Evolutionary conservation across 1,140 invertebrate genomes (phyloP).

Genomic region (Lethocerus indicus): DNA sequence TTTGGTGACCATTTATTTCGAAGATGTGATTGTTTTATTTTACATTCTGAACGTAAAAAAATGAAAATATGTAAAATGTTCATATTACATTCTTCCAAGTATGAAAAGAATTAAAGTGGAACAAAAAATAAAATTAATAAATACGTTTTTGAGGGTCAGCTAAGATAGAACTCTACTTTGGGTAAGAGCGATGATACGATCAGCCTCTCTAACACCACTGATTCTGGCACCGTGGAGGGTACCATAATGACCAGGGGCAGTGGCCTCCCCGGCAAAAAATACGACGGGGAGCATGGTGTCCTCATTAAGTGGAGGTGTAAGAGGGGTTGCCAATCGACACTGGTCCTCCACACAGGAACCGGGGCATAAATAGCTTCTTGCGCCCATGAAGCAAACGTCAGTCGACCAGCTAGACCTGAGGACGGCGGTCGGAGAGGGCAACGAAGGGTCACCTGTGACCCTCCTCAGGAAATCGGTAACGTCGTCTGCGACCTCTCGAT

Average conservation of each 20-base stretch:
- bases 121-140: too few species aligned
- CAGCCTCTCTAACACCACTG: conserved; percentile 64
- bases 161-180: too few species aligned
- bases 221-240: conserved; percentile 67
- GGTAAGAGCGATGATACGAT: conserved; percentile 35
- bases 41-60: too few species aligned
- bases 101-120: too few species aligned
- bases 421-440: conserved; percentile 43
- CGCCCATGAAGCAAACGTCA: conserved; percentile 48
- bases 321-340: conserved; percentile 37
- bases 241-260: conserved; percentile 50
- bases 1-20: too few species aligned
- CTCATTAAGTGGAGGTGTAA: conserved; percentile 42
- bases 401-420: conserved; percentile 49
- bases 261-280: conserved; percentile 78
- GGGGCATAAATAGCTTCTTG: conserved; percentile 50
- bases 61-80: too few species aligned
- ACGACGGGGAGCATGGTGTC: conserved; percentile 36
- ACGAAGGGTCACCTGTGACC: conserved; percentile 42
- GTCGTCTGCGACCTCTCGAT: conserved; percentile 47
- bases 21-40: too few species aligned
- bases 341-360: conserved; percentile 34
- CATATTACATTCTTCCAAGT: too few species aligned
- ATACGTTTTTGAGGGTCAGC: too few species aligned
- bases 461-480: conserved; percentile 42